Percentiles rank a stretch among this genome's conserved stretches.
Evolutionary conservation across 2,888 invertebrate genomes (phyloP).

Genomic region (Sesia apiformis): DNA sequence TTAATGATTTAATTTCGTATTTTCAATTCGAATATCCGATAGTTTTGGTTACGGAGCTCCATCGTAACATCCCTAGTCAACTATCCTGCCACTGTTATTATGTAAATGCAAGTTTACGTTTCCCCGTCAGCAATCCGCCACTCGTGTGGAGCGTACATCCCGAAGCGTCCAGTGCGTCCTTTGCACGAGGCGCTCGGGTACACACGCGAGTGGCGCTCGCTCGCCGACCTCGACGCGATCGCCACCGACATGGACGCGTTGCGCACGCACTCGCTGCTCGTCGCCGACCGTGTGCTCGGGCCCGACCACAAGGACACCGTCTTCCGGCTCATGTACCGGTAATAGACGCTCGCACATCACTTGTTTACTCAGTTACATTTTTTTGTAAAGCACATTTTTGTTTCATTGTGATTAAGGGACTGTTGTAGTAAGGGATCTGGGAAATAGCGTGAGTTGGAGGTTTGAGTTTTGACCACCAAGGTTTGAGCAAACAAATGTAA

Average conservation of each 20-base stretch:
- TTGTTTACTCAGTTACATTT: too few species aligned
- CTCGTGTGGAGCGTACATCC: slow-evolving; percentile 17
- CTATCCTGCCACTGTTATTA: too few species aligned
- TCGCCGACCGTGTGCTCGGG: slow-evolving; percentile 91
- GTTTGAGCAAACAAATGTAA: too few species aligned
- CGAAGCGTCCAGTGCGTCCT: slow-evolving; percentile 25
- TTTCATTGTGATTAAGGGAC: too few species aligned
- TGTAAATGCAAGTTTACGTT: too few species aligned
- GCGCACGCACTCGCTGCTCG: slow-evolving; percentile 89
- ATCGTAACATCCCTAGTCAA: too few species aligned
- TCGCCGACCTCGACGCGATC: slow-evolving; percentile 81
- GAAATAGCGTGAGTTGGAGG: too few species aligned
- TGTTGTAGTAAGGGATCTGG: too few species aligned
- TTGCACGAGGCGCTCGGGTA: slow-evolving; percentile 78
- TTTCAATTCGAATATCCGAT: background rate
- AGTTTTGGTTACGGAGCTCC: too few species aligned
- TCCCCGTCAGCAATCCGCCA: background rate
- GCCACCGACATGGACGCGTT: slow-evolving; percentile 88
- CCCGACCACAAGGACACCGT: slow-evolving; percentile 90
- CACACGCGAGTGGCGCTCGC: slow-evolving; percentile 82
- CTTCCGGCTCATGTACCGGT: slow-evolving; percentile 81
- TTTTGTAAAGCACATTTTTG: too few species aligned
- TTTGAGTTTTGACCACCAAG: too few species aligned
- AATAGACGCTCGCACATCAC: slow-evolving; percentile 22
- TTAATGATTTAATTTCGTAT: background rate